Percentiles rank a stretch among this genome's conserved stretches.
Conservation (phyloP, 2,113 vertebrate genomes). For the Monopterus albus region DNA sequence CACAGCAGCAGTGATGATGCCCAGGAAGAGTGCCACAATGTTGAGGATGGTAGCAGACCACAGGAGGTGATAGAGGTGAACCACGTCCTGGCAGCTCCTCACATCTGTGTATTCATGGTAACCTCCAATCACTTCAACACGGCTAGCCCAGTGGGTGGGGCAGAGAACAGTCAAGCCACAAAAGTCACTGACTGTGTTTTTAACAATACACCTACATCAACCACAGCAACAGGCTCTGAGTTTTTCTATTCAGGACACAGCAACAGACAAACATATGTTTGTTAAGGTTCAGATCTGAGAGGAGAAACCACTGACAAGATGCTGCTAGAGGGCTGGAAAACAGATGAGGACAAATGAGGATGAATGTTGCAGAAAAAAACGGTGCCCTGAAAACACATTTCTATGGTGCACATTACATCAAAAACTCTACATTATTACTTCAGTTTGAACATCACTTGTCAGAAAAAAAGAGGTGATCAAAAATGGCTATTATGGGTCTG, state of each 20-base stretch:
- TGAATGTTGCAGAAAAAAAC: conserved; percentile 41
- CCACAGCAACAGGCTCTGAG: conserved; percentile 1
- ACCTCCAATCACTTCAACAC: conserved; percentile 84
- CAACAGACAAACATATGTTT: conserved; percentile 12
- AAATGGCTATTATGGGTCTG: conserved; percentile 64
- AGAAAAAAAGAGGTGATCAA: conserved; percentile 54
- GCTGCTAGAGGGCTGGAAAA: conserved; percentile 21
- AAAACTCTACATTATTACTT: conserved; percentile 15
- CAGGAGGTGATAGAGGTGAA: conserved; percentile 95
- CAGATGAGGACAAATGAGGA: conserved; percentile 28
- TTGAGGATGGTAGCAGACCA: conserved; percentile 98
- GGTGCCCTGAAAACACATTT: conserved; percentile 64
- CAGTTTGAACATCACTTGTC: conserved; percentile 31
- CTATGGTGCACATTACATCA: conserved; percentile 24
- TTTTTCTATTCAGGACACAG: conserved; percentile 8
- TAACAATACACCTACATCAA: not conserved
- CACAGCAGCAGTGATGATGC: conserved; percentile 97
- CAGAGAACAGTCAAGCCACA: conserved; percentile 63
- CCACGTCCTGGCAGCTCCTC: conserved; percentile 96
- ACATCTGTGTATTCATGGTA: conserved; percentile 98
- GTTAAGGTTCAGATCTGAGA: conserved; percentile 5
- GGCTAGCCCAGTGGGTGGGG: conserved; percentile 76
- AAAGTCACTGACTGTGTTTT: conserved; percentile 12
- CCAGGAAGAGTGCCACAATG: conserved; percentile 93
- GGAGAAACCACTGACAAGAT: not conserved